A percentile compares a stretch with the other conserved stretches of the same genome.
Conservation (phyloP, 2,797 vertebrate genomes). For the Peromyscus aztecus region DNA sequence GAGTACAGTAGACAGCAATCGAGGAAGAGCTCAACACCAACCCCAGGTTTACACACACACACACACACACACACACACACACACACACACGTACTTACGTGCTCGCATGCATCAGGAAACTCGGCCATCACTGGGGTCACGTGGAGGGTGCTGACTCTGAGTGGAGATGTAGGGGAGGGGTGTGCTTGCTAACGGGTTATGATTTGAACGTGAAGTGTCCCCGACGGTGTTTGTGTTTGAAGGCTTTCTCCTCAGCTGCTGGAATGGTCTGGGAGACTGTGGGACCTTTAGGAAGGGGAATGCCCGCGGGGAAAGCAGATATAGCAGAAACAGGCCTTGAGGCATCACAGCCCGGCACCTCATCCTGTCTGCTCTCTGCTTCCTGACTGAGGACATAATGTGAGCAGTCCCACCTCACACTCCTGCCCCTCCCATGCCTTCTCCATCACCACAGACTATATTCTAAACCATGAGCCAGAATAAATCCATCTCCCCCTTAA, state of each 20-base stretch:
- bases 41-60: neutral
- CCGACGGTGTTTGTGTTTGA: accelerated
- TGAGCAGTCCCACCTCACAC: neutral
- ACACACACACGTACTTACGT: neutral
- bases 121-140: neutral
- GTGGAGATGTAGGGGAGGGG: neutral
- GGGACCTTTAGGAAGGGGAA: neutral
- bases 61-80: neutral
- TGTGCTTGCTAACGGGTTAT: neutral
- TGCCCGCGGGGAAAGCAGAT: neutral
- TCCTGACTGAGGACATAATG: neutral
- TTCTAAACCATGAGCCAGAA: neutral
- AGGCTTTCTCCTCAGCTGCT: neutral
- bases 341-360: neutral
- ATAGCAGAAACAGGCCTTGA: too few relatives aligned
- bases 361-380: neutral
- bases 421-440: too few relatives aligned
- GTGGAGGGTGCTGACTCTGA: neutral
- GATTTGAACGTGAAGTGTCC: neutral
- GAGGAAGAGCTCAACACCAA: neutral
- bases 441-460: neutral
- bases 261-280: neutral
- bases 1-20: neutral
- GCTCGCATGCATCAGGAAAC: too few relatives aligned
- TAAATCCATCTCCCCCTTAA: neutral